phyloP scores from a whole-genome alignment of 2,888 invertebrate genomes.

The Athetis lepigone region DNA sequence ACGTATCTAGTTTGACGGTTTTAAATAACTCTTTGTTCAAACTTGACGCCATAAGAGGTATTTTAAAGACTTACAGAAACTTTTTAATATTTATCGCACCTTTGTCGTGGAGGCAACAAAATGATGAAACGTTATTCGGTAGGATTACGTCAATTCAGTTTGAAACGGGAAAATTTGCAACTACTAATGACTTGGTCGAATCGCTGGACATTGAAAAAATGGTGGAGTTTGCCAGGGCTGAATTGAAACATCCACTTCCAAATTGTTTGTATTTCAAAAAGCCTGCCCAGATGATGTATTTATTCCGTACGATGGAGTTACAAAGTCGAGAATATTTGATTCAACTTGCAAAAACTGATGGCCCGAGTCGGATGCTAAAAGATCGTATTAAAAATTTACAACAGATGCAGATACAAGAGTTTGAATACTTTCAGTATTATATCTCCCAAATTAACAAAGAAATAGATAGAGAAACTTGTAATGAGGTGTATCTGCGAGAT shows the following conservation, averaged over 20 bases:
- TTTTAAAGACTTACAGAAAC: slow-evolving; percentile 83
- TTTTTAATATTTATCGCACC: slow-evolving; percentile 86
- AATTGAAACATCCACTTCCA: slow-evolving; percentile 77
- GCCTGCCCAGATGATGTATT: slow-evolving; percentile 82
- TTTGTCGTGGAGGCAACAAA: slow-evolving; percentile 81
- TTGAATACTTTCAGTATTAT: slow-evolving; percentile 86
- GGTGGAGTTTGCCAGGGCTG: slow-evolving; percentile 79
- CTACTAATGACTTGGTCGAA: slow-evolving; percentile 84
- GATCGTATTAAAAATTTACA: slow-evolving; percentile 81
- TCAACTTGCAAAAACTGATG: slow-evolving; percentile 82
- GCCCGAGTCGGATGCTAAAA: slow-evolving; percentile 76
- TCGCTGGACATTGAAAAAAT: slow-evolving; percentile 84
- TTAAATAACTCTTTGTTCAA: slow-evolving; percentile 85
- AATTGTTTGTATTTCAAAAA: slow-evolving; percentile 77
- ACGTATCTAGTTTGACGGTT: slow-evolving; percentile 78
- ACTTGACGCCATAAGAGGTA: slow-evolving; percentile 81
- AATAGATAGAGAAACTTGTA: slow-evolving; percentile 80
- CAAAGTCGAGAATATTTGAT: slow-evolving; percentile 87
- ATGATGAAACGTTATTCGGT: slow-evolving; percentile 80
- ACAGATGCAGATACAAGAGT: slow-evolving; percentile 77
- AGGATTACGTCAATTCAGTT: slow-evolving; percentile 82
- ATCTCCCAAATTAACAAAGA: slow-evolving; percentile 80
- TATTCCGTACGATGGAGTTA: slow-evolving; percentile 86
- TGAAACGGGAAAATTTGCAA: slow-evolving; percentile 80
- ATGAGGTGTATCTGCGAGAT: slow-evolving; percentile 81